Evolutionary conservation across 2,888 invertebrate genomes (phyloP).

Genomic region (Bombylius discolor): DNA sequence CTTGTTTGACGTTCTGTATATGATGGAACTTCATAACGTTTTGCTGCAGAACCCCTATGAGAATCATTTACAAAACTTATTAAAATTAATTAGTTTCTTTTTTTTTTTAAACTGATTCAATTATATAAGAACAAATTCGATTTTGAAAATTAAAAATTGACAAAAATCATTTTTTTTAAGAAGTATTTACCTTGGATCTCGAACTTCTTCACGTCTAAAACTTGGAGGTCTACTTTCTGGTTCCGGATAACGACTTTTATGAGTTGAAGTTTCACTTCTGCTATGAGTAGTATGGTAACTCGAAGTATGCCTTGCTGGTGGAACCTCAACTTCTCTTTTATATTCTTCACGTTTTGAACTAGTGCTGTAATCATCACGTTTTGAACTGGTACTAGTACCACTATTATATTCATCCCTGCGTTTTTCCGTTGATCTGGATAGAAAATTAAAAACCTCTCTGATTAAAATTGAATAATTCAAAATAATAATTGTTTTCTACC

Average conservation of each 20-base stretch:
- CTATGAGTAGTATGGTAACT: constrained; percentile 21
- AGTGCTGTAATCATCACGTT: constrained; percentile 29
- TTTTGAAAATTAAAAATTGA: background rate
- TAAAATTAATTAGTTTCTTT: background rate
- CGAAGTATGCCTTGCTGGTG: constrained; percentile 23
- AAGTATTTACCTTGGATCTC: constrained; percentile 5
- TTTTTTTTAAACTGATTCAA: background rate
- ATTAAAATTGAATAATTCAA: background rate
- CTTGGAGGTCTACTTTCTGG: constrained; percentile 10
- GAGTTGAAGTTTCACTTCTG: constrained; percentile 13
- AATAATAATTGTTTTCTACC: constrained; percentile 17
- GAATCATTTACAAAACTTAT: background rate
- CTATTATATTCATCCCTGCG: constrained; percentile 14
- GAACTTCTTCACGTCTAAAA: constrained; percentile 10
- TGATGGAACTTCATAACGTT: constrained; percentile 29
- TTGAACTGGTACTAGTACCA: constrained; percentile 3
- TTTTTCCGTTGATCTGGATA: constrained; percentile 20
- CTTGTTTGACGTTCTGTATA: constrained; percentile 19
- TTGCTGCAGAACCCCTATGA: constrained; percentile 14
- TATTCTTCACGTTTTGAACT: constrained; percentile 21
- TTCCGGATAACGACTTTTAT: constrained; percentile 10
- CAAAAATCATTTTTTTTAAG: background rate
- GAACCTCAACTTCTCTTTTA: constrained; percentile 32
- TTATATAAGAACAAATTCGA: too few relatives aligned
- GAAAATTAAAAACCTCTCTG: background rate